Percentiles rank a stretch among this genome's conserved stretches.
Conservation (phyloP, 2,797 vertebrate species). For the Lagocephalus sceleratus region DNA sequence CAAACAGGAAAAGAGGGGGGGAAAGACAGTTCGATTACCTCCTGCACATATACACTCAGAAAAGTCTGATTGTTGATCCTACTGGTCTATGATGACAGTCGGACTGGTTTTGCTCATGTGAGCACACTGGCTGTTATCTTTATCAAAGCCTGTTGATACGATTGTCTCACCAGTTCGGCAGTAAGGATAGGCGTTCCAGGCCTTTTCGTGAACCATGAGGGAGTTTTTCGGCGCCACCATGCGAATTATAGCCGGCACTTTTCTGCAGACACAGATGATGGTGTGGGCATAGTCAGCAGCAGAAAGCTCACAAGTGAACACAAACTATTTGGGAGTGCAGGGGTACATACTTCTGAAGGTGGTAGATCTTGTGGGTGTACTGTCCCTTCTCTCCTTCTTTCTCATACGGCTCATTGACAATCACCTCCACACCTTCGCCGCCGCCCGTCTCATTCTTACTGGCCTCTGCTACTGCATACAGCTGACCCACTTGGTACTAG, state of each 20-base stretch:
- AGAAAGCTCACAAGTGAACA: background rate
- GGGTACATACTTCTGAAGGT: constrained; percentile 74
- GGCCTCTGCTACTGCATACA: constrained; percentile 97
- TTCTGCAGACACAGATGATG: constrained; percentile 75
- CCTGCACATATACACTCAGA: too few species aligned
- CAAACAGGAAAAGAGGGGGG: constrained; percentile 14
- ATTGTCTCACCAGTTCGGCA: constrained; percentile 86
- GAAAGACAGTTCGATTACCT: background rate
- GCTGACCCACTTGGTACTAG: constrained; percentile 96
- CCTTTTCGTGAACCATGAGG: constrained; percentile 90
- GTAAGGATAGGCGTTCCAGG: constrained; percentile 98
- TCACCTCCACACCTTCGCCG: constrained; percentile 95
- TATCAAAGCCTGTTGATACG: too few species aligned
- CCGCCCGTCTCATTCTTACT: constrained; percentile 98
- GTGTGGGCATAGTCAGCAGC: background rate
- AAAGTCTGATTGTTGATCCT: too few species aligned
- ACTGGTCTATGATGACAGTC: too few species aligned
- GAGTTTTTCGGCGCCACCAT: constrained; percentile 86
- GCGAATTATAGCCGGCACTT: constrained; percentile 85
- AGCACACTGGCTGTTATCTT: too few species aligned
- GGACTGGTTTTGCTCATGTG: too few species aligned
- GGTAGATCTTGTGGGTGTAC: constrained; percentile 99
- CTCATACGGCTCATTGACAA: constrained; percentile 96
- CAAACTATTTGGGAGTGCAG: background rate
- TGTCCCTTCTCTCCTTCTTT: constrained; percentile 96